Evolutionary conservation across 2,888 invertebrate species (phyloP), one percentile per base, ranked within the genome.

Genomic region (Oconnorella tubifera): DNA sequence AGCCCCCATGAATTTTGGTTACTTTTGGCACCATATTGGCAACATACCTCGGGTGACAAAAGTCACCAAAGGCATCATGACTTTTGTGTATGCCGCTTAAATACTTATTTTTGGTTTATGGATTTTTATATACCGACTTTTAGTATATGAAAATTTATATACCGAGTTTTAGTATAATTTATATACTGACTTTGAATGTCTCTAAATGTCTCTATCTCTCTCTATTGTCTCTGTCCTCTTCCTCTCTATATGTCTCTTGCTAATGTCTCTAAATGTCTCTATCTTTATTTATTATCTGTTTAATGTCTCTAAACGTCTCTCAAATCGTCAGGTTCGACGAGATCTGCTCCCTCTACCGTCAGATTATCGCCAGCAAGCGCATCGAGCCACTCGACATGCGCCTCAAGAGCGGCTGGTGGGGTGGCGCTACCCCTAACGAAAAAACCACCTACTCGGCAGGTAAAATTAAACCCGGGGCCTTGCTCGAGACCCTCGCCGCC

Each of bases 361-460:
- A 71, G 64, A 73, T 73, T 25, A 59, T 72, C 40, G 51, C 48
- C 25, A 68, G 67, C 60, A 70, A 68, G 29, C 28, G 72, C 55
- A 70, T 73, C n/a, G 72, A 73, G 19, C 51, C 71, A 6, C 32
- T 66, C 27, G 73, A 73, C 56, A 70, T 73, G 67, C 55, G 69
- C 23, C 67, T 73, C 19, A 73, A 73, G 56, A 68, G 68, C 56
- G 73, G 73, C n/a, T 73, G 73, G 73, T 73, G 73, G 73, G 72
- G 71, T 3, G 53, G 53, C 10, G 10, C 14, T 25, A 14, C 40
- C 40, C 6, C 10, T 19, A 69, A 70, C 33, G 68, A 70, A 33
- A 70, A 68, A 40, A 68, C 63, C 57, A 66, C 68, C 25, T 67
- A 74, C 59, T 71, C 70, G 2, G 73, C 69, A 2, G 73, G 73